Evolutionary conservation across 1,140 invertebrate genomes (phyloP), one percentile per base, ranked within the genome.

Genomic region (Armadillidium nasatum): DNA sequence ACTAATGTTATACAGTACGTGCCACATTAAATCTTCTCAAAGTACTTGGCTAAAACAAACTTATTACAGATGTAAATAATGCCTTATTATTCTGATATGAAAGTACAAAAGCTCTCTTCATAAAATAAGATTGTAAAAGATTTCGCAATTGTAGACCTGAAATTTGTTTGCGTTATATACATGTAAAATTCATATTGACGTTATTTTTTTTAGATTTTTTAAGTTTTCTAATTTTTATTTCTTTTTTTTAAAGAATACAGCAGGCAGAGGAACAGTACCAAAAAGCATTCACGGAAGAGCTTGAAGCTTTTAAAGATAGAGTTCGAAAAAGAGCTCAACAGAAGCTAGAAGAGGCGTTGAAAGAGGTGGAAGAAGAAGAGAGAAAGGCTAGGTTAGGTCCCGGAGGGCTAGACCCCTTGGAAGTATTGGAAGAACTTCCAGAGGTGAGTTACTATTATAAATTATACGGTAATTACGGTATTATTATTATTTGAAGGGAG

Each of bases 391-490:
- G 97, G 71, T 85, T 99, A 60, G 97, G 96, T 0, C 98, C 98
- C 1, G 98, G 97, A 67, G 97, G 97, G 4, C 86, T 99, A 6
- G 98, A 99, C 87, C 97, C 97, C 4, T 87, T 94, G 67, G 97
- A 99, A 89, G 97, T 99, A 0, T 94, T 97, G 84, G 94, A 99
- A 83, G 88, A 90, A 81, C 86, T 99, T 76, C 97, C 98, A 78
- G 90, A 94, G 86, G 93, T 95, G 86, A 87, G 50, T 33, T 33
- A 6, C 6, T 33, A 6, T 33, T 33, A 6, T 33, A 3, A 33
- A 3, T 33, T n/a, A n/a, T n/a, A n/a, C n/a, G n/a, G n/a, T n/a
- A n/a, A n/a, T n/a, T n/a, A n/a, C n/a, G n/a, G n/a, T n/a, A 33
- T 33, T 33, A 33, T 33, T 33, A 33, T 33, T 33, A 33, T 33